Evolutionary conservation across 2,113 vertebrate species (phyloP).

Genomic region (Sardina pilchardus): DNA sequence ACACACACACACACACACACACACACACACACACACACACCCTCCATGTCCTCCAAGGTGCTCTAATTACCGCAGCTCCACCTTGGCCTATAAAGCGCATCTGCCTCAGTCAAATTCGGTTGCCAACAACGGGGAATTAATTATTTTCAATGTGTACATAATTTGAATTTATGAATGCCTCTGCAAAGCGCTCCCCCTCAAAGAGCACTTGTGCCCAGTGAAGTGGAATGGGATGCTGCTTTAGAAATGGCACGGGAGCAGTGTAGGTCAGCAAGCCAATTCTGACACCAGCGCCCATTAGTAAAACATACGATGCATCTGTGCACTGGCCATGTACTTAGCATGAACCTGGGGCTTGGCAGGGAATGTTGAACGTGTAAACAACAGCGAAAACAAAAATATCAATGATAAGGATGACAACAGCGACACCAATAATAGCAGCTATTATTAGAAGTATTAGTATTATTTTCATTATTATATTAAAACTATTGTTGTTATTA

Average conservation of each 20-base stretch:
- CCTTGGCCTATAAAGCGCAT: constrained; percentile 23
- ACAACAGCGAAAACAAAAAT: neutral
- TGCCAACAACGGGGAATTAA: constrained; percentile 48
- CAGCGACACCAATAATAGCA: no score
- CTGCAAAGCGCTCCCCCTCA: constrained; percentile 25
- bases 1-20: constrained; percentile 34
- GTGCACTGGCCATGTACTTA: neutral
- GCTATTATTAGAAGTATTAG: no score
- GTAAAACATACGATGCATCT: neutral
- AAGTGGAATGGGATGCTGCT: constrained; percentile 19
- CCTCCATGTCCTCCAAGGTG: neutral
- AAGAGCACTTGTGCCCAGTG: constrained; percentile 23
- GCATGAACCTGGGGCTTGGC: neutral
- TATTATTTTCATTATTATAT: no score
- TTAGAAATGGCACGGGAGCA: neutral
- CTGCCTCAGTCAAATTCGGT: constrained; percentile 24
- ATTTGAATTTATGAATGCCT: constrained; percentile 46
- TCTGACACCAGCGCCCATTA: neutral
- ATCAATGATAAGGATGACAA: no score
- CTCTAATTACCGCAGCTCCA: neutral
- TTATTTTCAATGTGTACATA: constrained; percentile 53
- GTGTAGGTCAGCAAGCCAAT: neutral
- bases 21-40: constrained; percentile 21
- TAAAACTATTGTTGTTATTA: no score
- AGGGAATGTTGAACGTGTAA: neutral